A percentile compares a stretch with the other conserved stretches of the same genome.
Evolutionary conservation across 2,888 invertebrate genomes (phyloP).

Genomic region (Steinernema scapterisci): DNA sequence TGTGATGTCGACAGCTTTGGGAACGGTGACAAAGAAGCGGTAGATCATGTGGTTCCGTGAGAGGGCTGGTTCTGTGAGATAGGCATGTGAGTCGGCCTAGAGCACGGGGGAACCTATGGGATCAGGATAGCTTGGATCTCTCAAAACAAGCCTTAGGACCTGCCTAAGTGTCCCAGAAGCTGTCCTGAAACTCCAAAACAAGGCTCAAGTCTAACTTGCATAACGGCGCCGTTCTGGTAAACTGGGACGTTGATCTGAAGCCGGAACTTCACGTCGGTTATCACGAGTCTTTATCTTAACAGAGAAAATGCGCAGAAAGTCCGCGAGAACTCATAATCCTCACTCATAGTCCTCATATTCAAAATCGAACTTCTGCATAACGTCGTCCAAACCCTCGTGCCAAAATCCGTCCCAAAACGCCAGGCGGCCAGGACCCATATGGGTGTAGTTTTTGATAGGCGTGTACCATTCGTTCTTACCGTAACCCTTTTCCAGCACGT

Average conservation of each 20-base stretch:
- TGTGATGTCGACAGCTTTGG: constrained; percentile 43
- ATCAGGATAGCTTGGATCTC: too few relatives aligned
- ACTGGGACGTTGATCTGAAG: constrained; percentile 57
- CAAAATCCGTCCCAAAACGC: not conserved
- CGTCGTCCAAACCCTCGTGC: not conserved
- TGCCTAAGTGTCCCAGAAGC: too few relatives aligned
- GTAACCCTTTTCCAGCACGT: not conserved
- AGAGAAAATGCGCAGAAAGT: too few relatives aligned
- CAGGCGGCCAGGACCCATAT: not conserved
- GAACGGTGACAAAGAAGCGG: constrained; percentile 51
- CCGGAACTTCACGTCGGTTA: constrained; percentile 47
- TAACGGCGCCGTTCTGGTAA: constrained; percentile 41
- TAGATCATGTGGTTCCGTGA: constrained; percentile 48
- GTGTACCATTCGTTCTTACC: not conserved
- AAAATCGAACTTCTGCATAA: not conserved
- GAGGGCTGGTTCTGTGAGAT: constrained; percentile 40
- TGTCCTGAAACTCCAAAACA: too few relatives aligned
- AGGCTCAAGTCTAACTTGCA: constrained; percentile 40
- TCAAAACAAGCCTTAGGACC: too few relatives aligned
- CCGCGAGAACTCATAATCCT: too few relatives aligned
- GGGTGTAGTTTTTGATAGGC: not conserved
- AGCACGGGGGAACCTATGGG: constrained; percentile 57
- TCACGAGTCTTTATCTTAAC: too few relatives aligned
- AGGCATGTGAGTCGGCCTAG: constrained; percentile 50
- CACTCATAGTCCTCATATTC: not conserved